Base-by-base conservation (phyloP, 92 coral and sea anemone species). In the Heteractis magnifica region DNA sequence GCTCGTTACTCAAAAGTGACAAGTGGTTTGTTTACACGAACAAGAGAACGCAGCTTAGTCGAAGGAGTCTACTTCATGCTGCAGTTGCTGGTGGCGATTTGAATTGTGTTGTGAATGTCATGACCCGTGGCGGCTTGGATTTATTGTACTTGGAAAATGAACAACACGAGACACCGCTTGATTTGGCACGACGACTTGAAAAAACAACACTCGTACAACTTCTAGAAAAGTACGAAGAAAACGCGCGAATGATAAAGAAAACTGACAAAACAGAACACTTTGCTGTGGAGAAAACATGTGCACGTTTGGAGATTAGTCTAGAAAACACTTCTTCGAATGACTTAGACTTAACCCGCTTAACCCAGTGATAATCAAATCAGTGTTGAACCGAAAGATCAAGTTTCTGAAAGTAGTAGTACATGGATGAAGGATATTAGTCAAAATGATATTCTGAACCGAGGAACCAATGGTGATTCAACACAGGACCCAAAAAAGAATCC, bases 51-150 rank as follows among this genome's bases (percentile, higher is more conserved):
- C 73, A 86, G 50, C 84, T 79, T 60, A 86, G 85, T 68, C 79
- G 72, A 20, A 58, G 88, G 8, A 79, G 71, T 6, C 79, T 86
- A 79, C 88, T 86, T 41, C 88, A 86, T 49, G 84, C 84, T 12
- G 88, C 88, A 4, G 88, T 86, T 48, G 76, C 85, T 74, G 84
- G 88, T 23, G 88, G 88, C 72, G 85, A 86, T 80, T 86, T 80
- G 79, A 79, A 81, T 56, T 86, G 85, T 59, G 88, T 86, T 16
- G 85, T 73, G 70, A 79, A 79, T 62, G 74, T 73, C 16, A 79
- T 72, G 55, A 23, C 73, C 73, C 52, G 56, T 14, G 88, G 88
- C 21, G 83, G 84, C 19, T 55, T 58, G 23, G 65, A 72, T 79
- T 59, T 86, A n/a, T 79, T 86, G 26, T 14, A 86, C 34, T 59